Base-by-base conservation (phyloP, 2,888 invertebrate species). In the Lithophane semibrunnea region DNA sequence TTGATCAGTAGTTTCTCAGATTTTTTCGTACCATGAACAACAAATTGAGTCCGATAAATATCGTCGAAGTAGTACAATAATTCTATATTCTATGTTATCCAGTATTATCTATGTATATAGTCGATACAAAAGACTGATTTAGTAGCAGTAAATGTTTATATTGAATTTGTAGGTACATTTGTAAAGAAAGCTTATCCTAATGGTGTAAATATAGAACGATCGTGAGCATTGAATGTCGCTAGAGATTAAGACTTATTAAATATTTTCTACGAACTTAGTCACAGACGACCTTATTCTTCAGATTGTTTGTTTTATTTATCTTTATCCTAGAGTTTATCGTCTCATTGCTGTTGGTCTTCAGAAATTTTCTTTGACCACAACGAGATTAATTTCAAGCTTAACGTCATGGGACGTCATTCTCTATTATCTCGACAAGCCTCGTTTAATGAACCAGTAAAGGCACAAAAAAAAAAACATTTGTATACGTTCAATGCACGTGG, bases 211-310 rank as follows among this genome's bases (percentile, higher is more conserved):
- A 87, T 49, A 83, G 82, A 70, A 66, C 71, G 73, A 77, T 81
- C 88, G 88, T 88, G 88, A 79, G 80, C 65, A 64, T 75, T 52
- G 70, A 65, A 73, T 71, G 77, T 79, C 56, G 73, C 65, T 63
- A n/a, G 80, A 84, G 88, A 86, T 89, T 86, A 89, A 70, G 52
- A 60, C 65, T 73, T 74, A 80, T 78, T 80, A 79, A 84, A 79
- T 81, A 76, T 79, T 72, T 80, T 78, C 66, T 64, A 63, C 68
- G 37, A 73, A 67, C 76, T 69, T 64, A 54, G 68, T 54, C 54
- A 52, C 47, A 42, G 71, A 49, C 67, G 66, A 65, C 60, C 68
- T 82, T 67, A 24, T 65, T 80, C 52, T 61, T 42, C 60, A 63
- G 18, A 72, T 73, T 80, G 29, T 81, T 83, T 73, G 42, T 70